Base-by-base conservation (phyloP, 2,113 vertebrate genomes). In the Oncorhynchus keta region DNA sequence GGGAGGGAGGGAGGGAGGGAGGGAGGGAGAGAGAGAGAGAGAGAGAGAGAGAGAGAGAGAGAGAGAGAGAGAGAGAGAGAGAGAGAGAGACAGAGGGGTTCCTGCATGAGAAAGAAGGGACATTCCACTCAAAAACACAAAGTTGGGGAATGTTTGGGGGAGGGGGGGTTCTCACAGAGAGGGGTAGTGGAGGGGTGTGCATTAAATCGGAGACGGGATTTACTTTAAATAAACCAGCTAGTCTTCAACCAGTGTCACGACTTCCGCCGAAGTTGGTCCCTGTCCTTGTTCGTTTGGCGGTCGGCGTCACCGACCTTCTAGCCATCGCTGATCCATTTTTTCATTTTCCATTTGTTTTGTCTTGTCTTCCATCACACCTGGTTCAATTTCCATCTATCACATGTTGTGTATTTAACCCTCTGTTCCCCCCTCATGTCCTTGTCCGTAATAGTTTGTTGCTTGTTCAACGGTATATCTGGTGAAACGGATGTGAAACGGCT, bases 71-170 rank as follows among this genome's bases (percentile, higher is more conserved):
- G 24, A 24, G 61, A 28, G 32, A 62, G 74, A 87, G 81, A 67
- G 76, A 39, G 69, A 79, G 84, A 71, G 73, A 85, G 81, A 83
- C 87, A 65, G 74, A 83, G 87, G 93, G 85, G 83, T 81, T 86
- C 87, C 85, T 51, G 79, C 6, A 62, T 71, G 76, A 85, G 83
- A 87, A 84, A 82, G 81, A 81, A 45, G 18, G 32, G 80, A 79
- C 74, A 61, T 80, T 85, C 76, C 18, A 59, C 84, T 87, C 76
- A 18, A 79, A 84, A 86, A 86, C 82, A 89, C 79, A 86, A 79
- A 71, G 79, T 87, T 88, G 80, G 70, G 55, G 79, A 51, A 59
- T 89, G 76, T 87, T 88, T 87, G 5, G 5, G 68, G 85, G 48
- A 9, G 1, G 5, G 68, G 85, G 48, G 9, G 16, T 67, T 35